These are phyloP conservation scores for Cotesia congregata DNA, from an alignment of 2,888 invertebrate species.

Conservation along the genomic window DNA sequence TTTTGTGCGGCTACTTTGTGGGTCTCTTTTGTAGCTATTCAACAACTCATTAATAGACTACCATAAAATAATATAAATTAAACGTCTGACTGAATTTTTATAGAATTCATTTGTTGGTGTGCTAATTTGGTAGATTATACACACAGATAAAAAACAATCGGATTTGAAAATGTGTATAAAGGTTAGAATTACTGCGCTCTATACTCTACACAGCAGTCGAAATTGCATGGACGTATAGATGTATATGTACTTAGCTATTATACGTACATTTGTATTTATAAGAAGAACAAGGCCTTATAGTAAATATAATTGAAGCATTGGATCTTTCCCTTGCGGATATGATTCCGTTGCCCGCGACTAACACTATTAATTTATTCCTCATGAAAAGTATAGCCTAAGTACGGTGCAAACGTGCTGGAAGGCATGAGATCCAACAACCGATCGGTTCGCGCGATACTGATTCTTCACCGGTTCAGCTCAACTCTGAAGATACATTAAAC, in stretches of 20 bases:
- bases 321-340: slow-evolving; percentile 40
- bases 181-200: not conserved
- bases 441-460: slow-evolving; percentile 58
- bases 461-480: slow-evolving; percentile 32
- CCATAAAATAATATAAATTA: slow-evolving; percentile 39
- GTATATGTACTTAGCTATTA: slow-evolving; percentile 14
- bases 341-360: slow-evolving; percentile 40
- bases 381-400: slow-evolving; percentile 63
- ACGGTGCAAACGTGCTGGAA: slow-evolving; percentile 65
- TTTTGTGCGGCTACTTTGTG: slow-evolving; percentile 58
- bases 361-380: slow-evolving; percentile 68
- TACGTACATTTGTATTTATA: slow-evolving; percentile 20
- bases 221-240: not conserved
- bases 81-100: not conserved
- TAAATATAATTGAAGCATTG: slow-evolving; percentile 38
- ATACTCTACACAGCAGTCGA: not conserved
- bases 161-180: not conserved
- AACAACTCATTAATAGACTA: slow-evolving; percentile 56
- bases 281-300: slow-evolving; percentile 20
- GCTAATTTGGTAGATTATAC: not conserved
- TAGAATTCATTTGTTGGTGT: not conserved
- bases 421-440: slow-evolving; percentile 61
- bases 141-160: slow-evolving; percentile 8
- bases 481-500: slow-evolving; percentile 30
- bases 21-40: slow-evolving; percentile 46